These are phyloP conservation scores for Microcebus tavaratra DNA, from an alignment of 2,113 vertebrate genomes.

Conservation along the genomic window DNA sequence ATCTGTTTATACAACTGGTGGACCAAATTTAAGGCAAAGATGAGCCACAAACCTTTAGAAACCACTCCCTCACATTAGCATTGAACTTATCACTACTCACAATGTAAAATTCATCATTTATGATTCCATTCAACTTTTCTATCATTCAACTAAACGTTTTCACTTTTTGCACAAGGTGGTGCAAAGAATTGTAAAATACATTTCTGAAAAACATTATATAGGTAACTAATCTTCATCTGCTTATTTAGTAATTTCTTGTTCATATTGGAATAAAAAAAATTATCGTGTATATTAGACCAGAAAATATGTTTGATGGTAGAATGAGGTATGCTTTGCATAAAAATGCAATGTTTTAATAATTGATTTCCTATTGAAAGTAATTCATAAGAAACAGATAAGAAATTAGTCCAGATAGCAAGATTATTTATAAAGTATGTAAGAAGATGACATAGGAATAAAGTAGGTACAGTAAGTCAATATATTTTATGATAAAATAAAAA, in stretches of 20 bases:
- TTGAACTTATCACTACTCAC: not conserved
- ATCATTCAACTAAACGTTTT: not conserved
- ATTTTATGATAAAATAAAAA: not conserved
- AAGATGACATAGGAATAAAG: not conserved
- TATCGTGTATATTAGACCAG: not conserved
- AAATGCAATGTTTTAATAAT: not conserved
- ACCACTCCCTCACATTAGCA: not conserved
- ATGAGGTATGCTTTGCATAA: not conserved
- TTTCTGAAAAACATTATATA: not conserved
- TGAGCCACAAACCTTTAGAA: not conserved
- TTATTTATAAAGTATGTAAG: not conserved
- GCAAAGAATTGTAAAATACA: not conserved
- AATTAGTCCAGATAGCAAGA: not conserved
- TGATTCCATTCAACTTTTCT: not conserved
- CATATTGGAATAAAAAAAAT: not conserved
- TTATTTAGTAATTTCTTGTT: not conserved
- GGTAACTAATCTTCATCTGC: not conserved
- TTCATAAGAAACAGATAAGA: not conserved
- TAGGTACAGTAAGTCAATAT: not conserved
- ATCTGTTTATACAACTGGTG: not conserved
- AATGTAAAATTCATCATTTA: not conserved
- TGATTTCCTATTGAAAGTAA: not conserved
- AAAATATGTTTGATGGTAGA: not conserved
- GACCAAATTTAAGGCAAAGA: not conserved
- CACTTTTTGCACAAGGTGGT: not conserved